Base-by-base conservation (phyloP, 1,140 invertebrate genomes). In the Drepana arcuata region DNA sequence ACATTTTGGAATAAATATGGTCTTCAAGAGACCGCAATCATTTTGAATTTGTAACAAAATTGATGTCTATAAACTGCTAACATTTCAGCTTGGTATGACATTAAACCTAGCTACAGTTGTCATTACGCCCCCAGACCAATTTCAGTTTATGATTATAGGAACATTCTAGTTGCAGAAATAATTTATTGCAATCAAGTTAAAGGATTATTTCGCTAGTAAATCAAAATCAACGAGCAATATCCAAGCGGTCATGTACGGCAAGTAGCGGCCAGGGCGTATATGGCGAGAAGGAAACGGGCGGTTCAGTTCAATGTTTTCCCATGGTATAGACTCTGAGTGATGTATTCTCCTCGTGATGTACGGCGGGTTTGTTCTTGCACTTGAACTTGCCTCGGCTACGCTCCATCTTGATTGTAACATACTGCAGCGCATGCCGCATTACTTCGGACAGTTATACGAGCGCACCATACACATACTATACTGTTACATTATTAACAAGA, bases 241-340 rank as follows among this genome's bases (percentile, higher is more conserved):
- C 11, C 7, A 27, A 13, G 2, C 28, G 32, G 24, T 24, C 32
- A 11, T 21, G 23, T 34, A 25, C 27, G 38, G 34, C 23, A 42
- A 52, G n/a, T 53, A 50, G 54, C 44, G 36, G 55, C 35, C 35
- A 33, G 31, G 48, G 48, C 73, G 49, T 72, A 71, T 70, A 78
- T 56, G 71, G 71, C 58, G 47, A 74, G 49, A 41, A 75, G 61
- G 71, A 72, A 77, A 51, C 51, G 42, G 34, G 44, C 48, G 47
- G 58, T 40, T 49, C 42, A 32, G 14, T 36, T 33, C 42, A 59
- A 52, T 35, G 52, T 62, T 73, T 80, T 81, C 73, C 71, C 73
- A 78, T 75, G 58, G 59, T 43, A 41, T 44, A 58, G 43, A 61
- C 45, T 35, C 49, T 57, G 49, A 52, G 40, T 61, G 63, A 71